phyloP scores from a whole-genome alignment of 2,888 invertebrate species.

The Boloria selene region DNA sequence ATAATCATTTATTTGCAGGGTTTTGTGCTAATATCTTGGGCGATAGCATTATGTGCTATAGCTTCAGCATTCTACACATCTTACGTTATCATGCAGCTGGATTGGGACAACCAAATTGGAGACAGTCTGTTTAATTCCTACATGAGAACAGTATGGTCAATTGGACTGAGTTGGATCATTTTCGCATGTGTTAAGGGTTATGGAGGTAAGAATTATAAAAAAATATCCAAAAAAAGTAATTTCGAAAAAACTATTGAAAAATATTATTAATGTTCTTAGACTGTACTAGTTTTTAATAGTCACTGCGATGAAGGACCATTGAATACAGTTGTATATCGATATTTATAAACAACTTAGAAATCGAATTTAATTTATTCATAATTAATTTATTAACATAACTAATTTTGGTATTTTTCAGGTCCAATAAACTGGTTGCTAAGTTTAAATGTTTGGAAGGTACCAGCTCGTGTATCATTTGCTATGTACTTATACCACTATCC shows the following conservation, averaged over 20 bases:
- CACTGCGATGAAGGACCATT: too few species aligned
- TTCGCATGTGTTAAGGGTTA: conserved; percentile 72
- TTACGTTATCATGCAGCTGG: conserved; percentile 45
- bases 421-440: conserved; percentile 74
- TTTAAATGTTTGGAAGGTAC: conserved; percentile 70
- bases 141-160: conserved; percentile 68
- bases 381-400: too few species aligned
- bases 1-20: conserved; percentile 26
- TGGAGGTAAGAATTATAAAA: conserved; percentile 54
- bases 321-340: too few species aligned
- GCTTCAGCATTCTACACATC: conserved; percentile 38
- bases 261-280: too few species aligned
- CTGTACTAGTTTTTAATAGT: too few species aligned
- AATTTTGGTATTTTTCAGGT: conserved; percentile 48
- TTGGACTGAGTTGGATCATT: conserved; percentile 71
- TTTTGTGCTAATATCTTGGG: conserved; percentile 31
- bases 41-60: conserved; percentile 30
- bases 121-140: conserved; percentile 63
- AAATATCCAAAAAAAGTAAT: too few species aligned
- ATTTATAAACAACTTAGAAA: too few species aligned
- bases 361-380: too few species aligned
- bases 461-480: conserved; percentile 78
- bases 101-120: conserved; percentile 58
- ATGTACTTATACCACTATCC: conserved; percentile 79
- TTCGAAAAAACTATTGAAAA: too few species aligned